phyloP scores from a whole-genome alignment of 2,797 vertebrate species.

The Luscinia luscinia region DNA sequence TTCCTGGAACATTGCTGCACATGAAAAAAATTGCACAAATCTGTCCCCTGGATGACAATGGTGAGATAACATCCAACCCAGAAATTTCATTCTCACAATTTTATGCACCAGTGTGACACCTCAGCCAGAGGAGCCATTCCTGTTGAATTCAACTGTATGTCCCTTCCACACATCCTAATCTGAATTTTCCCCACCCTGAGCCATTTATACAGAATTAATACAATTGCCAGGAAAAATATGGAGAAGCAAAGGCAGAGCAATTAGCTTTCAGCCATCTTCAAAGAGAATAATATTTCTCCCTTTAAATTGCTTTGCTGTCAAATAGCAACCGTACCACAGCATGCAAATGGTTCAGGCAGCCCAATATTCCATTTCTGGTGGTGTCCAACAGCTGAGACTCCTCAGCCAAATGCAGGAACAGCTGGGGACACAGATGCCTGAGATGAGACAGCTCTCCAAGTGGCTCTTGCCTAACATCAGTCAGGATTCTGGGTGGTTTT shows the following conservation, averaged over 20 bases:
- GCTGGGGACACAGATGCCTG: neutral
- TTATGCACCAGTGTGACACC: neutral
- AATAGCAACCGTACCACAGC: neutral
- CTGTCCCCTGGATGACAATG: neutral
- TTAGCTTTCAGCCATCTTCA: neutral
- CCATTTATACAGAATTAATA: neutral
- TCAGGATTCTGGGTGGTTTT: neutral
- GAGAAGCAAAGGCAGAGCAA: neutral
- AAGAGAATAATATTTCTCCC: neutral
- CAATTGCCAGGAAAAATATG: neutral
- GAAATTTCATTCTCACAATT: neutral
- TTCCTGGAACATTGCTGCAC: neutral
- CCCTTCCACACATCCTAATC: neutral
- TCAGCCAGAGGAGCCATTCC: neutral
- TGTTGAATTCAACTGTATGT: accelerated
- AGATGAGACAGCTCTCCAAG: neutral
- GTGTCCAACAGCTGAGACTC: neutral
- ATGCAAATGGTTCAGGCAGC: neutral
- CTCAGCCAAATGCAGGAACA: neutral
- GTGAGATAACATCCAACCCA: neutral
- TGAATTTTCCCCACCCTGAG: neutral
- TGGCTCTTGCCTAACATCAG: neutral
- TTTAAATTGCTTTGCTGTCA: neutral
- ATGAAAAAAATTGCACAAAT: neutral
- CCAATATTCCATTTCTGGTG: neutral